Base-by-base conservation (phyloP, 2,888 invertebrate species). In the Campoletis raptor region DNA sequence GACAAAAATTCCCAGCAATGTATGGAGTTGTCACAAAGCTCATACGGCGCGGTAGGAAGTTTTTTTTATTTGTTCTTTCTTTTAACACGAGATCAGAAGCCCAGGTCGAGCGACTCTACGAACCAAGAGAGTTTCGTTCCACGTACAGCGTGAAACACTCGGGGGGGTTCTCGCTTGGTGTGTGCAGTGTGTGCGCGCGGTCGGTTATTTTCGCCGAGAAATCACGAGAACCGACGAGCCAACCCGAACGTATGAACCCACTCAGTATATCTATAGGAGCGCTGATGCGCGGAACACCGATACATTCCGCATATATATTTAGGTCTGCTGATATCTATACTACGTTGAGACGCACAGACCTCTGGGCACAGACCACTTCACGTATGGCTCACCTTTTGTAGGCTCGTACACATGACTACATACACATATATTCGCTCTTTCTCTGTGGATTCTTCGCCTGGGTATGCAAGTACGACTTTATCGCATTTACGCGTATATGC, bases 71-170 rank as follows among this genome's bases (percentile, higher is more conserved):
- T 30, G 12, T n/a, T 21, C 12, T 54, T 45, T 21, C 36, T 78
- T 84, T 81, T 30, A 74, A 57, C 91, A 92, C 91, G 91, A 92
- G 91, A 92, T 91, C 92, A 91, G 91, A 90, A 89, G 90, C 90
- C 91, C 90, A 92, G 92, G 90, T 91, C 90, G 93, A 92, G 91
- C 93, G 90, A 92, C 92, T 93, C 93, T 61, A 92, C 93, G 92
- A 93, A 74, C 81, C 73, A 67, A 73, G 72, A 83, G 81, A 86
- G 92, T 92, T 93, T 93, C 92, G 91, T 93, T 92, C 91, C 92
- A 92, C 92, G 92, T 93, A 54, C 21, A 92, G 92, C 93, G 90
- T 92, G 92, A 92, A 93, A 92, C 92, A 86, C 84, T 86, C 81
- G 57, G 57, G 69, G 67, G 82, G 79, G 61, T 48, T 92, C 90